These are phyloP conservation scores for Biston stratarius DNA, from an alignment of 2,888 invertebrate species.

Conservation along the genomic window DNA sequence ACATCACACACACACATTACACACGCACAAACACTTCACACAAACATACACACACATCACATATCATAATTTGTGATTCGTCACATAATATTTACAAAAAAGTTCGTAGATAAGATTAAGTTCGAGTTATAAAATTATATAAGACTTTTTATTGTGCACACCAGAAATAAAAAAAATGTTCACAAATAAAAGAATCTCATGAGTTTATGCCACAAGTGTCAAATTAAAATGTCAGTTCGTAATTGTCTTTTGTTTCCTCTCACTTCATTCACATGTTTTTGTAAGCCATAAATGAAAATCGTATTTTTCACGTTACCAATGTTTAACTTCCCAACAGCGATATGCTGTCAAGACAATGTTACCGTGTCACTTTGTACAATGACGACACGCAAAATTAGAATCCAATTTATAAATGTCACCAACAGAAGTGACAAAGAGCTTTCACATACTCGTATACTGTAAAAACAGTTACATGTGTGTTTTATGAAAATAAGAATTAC, in stretches of 20 bases:
- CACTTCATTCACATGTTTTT: neutral
- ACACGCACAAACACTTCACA: too few relatives aligned
- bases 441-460: conserved; percentile 37
- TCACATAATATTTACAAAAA: too few relatives aligned
- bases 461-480: conserved; percentile 12
- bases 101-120: too few relatives aligned
- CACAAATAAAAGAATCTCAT: neutral
- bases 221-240: neutral
- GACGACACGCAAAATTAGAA: conserved; percentile 75
- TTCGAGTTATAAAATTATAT: too few relatives aligned
- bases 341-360: conserved; percentile 66
- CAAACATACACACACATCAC: too few relatives aligned
- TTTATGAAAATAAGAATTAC: conserved; percentile 5
- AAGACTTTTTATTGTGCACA: too few relatives aligned
- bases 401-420: conserved; percentile 63
- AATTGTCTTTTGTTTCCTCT: neutral
- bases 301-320: conserved; percentile 7
- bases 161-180: too few relatives aligned
- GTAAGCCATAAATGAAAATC: conserved; percentile 6
- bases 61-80: too few relatives aligned
- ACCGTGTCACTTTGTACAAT: conserved; percentile 66
- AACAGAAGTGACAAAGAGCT: conserved; percentile 38
- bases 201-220: neutral
- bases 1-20: too few relatives aligned
- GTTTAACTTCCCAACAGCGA: conserved; percentile 58